phyloP scores from a whole-genome alignment of 2,888 invertebrate species.

The Priocnemis perturbator region DNA sequence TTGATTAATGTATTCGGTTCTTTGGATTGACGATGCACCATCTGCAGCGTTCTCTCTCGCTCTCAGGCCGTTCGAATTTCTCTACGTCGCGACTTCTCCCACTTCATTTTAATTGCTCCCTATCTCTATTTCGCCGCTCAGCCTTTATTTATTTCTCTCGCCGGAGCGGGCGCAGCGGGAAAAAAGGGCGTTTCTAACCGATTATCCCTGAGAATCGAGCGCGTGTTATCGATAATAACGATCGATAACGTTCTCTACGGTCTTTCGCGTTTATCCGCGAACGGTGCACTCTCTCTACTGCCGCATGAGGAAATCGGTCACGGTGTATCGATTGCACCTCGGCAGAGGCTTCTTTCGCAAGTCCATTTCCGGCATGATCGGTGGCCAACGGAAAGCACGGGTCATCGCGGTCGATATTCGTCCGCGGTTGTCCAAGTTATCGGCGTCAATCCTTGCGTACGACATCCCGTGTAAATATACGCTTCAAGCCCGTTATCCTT shows the following conservation, averaged over 20 bases:
- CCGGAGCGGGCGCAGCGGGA: background rate
- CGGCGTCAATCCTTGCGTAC: no score
- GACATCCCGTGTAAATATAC: no score
- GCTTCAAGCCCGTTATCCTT: no score
- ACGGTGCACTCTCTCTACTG: constrained; percentile 41
- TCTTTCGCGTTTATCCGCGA: background rate
- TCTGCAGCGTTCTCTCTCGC: constrained; percentile 24
- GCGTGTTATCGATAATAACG: no score
- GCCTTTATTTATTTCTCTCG: constrained; percentile 27
- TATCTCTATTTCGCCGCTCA: constrained; percentile 37
- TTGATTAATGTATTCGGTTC: constrained; percentile 58
- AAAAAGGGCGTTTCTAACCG: constrained; percentile 25
- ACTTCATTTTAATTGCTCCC: constrained; percentile 47
- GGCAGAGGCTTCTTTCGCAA: no score
- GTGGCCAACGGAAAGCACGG: no score
- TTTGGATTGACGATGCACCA: constrained; percentile 52
- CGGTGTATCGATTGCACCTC: no score
- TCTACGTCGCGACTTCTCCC: constrained; percentile 48
- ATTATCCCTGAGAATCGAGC: no score
- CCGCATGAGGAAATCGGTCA: constrained; percentile 13
- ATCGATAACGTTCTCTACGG: no score
- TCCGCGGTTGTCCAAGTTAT: no score
- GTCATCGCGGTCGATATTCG: no score
- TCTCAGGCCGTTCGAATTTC: constrained; percentile 8
- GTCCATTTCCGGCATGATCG: no score